Evolutionary conservation across 2,888 invertebrate species (phyloP).

Genomic region (Lordiphosa fenestrarum): DNA sequence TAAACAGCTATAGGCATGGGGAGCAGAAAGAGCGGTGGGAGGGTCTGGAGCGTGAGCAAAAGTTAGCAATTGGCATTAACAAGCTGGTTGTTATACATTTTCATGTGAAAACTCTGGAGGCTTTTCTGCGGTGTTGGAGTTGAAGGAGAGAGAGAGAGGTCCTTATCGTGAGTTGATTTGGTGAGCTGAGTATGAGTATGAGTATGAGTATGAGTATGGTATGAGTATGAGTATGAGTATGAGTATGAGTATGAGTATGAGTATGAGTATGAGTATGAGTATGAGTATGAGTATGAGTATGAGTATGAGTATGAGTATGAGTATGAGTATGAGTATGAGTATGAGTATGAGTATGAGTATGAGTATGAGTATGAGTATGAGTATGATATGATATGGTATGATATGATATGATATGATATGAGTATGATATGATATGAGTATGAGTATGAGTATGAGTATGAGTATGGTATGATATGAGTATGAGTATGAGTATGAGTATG

Average conservation of each 20-base stretch:
- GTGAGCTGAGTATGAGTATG: neutral
- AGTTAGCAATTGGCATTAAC: slow-evolving; percentile 49
- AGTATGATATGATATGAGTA: neutral
- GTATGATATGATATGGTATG: no score
- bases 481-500: neutral
- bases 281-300: neutral
- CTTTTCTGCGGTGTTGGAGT: no score
- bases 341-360: neutral
- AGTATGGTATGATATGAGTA: neutral
- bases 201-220: neutral
- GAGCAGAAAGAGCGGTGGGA: neutral
- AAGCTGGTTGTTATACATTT: slow-evolving; percentile 24
- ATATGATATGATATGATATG: neutral
- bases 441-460: neutral
- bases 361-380: neutral
- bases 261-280: neutral
- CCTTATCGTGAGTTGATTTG: no score
- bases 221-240: neutral
- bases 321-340: neutral
- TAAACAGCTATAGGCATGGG: slow-evolving; percentile 30
- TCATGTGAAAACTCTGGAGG: neutral
- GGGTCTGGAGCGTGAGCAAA: slow-evolving; percentile 15
- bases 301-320: neutral
- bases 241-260: neutral
- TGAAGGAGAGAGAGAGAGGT: no score